These are phyloP conservation scores for Rhinolophus sinicus DNA, from an alignment of 2,113 vertebrate species.

Conservation along the genomic window DNA sequence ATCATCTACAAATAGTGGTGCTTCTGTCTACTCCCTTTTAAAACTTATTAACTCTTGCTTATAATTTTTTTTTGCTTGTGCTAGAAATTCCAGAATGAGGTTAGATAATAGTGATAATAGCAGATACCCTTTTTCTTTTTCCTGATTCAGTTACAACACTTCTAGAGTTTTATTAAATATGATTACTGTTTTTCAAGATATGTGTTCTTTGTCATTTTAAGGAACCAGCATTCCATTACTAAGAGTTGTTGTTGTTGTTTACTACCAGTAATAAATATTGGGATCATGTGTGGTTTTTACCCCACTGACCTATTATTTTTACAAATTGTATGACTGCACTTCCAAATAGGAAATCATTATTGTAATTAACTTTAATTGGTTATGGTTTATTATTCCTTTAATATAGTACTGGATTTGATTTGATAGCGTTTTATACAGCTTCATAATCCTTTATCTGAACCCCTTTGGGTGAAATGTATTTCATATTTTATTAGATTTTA, in stretches of 20 bases:
- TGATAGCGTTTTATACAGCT: conserved; percentile 51
- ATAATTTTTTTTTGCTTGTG: background rate
- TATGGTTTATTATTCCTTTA: conserved; percentile 59
- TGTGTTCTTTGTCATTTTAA: conserved; percentile 38
- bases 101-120: conserved; percentile 42
- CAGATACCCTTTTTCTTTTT: conserved; percentile 12
- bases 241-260: background rate
- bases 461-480: conserved; percentile 48
- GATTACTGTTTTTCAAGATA: background rate
- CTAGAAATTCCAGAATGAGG: conserved; percentile 56
- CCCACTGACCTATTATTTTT: conserved; percentile 40
- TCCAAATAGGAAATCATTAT: conserved; percentile 48
- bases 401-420: conserved; percentile 56
- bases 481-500: conserved; percentile 63
- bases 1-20: background rate
- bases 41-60: background rate
- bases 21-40: background rate
- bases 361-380: conserved; percentile 67
- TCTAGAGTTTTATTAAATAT: conserved; percentile 21
- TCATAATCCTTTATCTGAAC: conserved; percentile 49
- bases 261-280: conserved; percentile 27
- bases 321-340: conserved; percentile 35
- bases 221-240: background rate
- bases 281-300: conserved; percentile 32
- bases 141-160: background rate